Conservation (phyloP, 2,888 invertebrate genomes). For the Mythimna loreyi region DNA sequence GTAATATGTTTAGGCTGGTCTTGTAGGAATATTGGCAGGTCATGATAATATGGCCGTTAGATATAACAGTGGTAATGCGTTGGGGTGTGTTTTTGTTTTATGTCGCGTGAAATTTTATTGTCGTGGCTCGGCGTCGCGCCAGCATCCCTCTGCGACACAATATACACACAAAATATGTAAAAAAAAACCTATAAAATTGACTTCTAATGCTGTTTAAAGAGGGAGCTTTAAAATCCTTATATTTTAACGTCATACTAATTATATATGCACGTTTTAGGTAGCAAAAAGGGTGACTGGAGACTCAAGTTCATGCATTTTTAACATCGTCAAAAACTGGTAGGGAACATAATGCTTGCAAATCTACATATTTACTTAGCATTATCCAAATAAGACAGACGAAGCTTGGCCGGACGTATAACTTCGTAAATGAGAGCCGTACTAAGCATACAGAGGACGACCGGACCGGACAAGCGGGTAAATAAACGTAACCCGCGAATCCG, state of each 20-base stretch:
- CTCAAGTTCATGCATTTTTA: conserved; percentile 69
- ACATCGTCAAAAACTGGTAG: conserved; percentile 64
- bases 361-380: conserved; percentile 82
- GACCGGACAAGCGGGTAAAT: conserved; percentile 71
- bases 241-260: conserved; percentile 48
- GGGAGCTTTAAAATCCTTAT: conserved; percentile 30
- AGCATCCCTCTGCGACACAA: conserved; percentile 51
- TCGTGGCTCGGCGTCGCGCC: conserved; percentile 75
- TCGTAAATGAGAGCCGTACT: conserved; percentile 85
- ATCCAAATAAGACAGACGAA: conserved; percentile 83
- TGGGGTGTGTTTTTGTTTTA: conserved; percentile 91
- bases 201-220: conserved; percentile 50
- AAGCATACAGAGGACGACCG: conserved; percentile 77
- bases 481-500: conserved; percentile 67
- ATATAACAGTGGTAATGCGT: conserved; percentile 84
- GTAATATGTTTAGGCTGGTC: conserved; percentile 40
- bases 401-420: conserved; percentile 82
- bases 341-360: conserved; percentile 66
- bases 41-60: conserved; percentile 77
- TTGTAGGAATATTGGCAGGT: conserved; percentile 64
- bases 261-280: conserved; percentile 37
- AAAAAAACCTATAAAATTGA: conserved; percentile 38
- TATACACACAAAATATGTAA: conserved; percentile 48
- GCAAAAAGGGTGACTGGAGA: conserved; percentile 56
- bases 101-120: conserved; percentile 90